Percentiles rank a stretch among this genome's conserved stretches.
Evolutionary conservation across 2,113 vertebrate species (phyloP).

Genomic region (Ptychochromis oligacanthus): DNA sequence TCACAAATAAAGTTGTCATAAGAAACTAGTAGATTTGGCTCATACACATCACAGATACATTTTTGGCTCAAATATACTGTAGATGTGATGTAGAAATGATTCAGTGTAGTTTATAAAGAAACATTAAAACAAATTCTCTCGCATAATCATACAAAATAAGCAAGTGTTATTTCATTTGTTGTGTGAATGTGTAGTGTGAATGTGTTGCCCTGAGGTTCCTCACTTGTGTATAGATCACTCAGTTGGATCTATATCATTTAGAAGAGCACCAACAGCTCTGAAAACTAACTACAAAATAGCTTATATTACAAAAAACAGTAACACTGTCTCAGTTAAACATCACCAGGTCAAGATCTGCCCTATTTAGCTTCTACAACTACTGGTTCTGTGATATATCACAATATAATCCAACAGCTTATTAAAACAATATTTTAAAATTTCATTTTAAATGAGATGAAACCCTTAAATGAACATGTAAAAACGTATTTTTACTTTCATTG

Average conservation of each 20-base stretch:
- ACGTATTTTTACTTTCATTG: neutral
- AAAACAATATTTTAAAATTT: neutral
- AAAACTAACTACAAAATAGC: neutral
- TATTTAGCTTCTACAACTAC: neutral
- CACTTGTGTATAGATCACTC: constrained; percentile 61
- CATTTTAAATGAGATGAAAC: neutral
- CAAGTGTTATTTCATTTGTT: neutral
- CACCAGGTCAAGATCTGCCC: neutral
- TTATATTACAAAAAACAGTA: neutral
- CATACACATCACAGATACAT: neutral
- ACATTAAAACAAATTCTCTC: neutral
- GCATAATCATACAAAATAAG: constrained; percentile 14
- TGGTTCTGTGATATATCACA: neutral
- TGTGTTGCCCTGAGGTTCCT: constrained; percentile 60
- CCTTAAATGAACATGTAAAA: neutral
- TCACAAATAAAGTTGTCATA: neutral
- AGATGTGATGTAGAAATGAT: neutral
- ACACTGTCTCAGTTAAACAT: neutral
- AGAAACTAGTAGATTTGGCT: constrained; percentile 17
- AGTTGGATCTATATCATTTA: constrained; percentile 32
- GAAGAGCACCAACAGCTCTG: neutral
- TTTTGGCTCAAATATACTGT: no score
- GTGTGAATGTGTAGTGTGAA: constrained; percentile 11
- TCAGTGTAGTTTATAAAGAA: constrained; percentile 4
- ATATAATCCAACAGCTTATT: neutral